Conservation (phyloP, 2,113 vertebrate species). For the Bos indicus region DNA sequence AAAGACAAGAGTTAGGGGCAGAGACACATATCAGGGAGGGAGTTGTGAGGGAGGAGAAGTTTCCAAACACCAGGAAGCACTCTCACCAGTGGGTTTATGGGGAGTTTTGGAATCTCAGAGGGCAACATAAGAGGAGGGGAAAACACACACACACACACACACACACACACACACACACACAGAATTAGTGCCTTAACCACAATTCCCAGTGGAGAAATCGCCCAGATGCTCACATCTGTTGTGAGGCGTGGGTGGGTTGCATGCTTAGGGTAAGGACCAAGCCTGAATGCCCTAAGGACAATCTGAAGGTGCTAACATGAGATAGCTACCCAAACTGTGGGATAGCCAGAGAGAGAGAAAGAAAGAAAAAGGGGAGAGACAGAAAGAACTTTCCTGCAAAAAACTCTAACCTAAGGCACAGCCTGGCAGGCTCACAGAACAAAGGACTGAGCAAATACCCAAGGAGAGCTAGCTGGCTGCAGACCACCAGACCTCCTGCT, state of each 20-base stretch:
- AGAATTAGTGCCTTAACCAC: neutral
- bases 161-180: no score
- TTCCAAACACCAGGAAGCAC: neutral
- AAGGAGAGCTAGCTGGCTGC: neutral
- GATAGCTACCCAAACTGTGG: neutral
- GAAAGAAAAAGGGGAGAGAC: no score
- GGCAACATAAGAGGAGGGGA: neutral
- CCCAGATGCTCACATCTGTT: fast-evolving
- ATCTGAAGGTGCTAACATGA: neutral
- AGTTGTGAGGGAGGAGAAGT: neutral
- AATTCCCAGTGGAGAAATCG: neutral
- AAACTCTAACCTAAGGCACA: neutral
- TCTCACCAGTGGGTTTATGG: neutral
- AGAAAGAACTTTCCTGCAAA: neutral
- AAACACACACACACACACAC: neutral
- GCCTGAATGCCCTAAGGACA: neutral
- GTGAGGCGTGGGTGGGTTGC: fast-evolving
- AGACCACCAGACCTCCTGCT: neutral
- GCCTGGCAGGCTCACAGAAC: neutral
- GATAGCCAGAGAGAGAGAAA: neutral
- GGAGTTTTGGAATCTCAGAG: neutral
- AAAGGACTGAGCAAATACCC: neutral
- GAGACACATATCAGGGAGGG: neutral
- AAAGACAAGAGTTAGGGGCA: neutral
- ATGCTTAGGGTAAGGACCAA: neutral